These are phyloP conservation scores for Paguma larvata DNA, from an alignment of 2,797 vertebrate genomes.

Conservation along the genomic window DNA sequence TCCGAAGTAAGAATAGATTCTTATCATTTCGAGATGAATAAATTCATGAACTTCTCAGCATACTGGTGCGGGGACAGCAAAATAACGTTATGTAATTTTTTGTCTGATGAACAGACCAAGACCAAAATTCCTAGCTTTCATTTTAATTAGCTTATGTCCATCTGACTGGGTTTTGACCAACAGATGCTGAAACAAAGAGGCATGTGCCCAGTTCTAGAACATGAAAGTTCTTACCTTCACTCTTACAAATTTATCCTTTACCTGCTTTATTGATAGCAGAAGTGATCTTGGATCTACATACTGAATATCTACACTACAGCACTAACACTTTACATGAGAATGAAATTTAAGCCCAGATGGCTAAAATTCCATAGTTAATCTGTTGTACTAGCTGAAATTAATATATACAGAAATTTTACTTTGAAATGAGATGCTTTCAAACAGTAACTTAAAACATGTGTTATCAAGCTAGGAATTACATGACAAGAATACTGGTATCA, in stretches of 20 bases:
- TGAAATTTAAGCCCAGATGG: not conserved
- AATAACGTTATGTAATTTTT: not conserved
- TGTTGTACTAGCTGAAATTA: not conserved
- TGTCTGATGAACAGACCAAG: not conserved
- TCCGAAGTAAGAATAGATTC: not conserved
- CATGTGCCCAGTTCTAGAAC: not conserved
- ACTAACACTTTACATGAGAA: not conserved
- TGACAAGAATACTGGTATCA: conserved; percentile 13
- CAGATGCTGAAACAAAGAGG: not conserved
- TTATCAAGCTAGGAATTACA: not conserved
- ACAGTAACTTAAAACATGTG: not conserved
- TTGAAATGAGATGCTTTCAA: not conserved
- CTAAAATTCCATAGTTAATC: not conserved
- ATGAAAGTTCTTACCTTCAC: not conserved
- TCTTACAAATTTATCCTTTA: not conserved
- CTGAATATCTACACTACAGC: not conserved
- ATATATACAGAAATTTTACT: not conserved
- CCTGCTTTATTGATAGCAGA: not conserved
- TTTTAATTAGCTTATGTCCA: not conserved
- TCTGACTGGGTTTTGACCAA: not conserved
- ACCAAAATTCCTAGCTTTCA: not conserved
- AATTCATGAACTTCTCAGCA: not conserved
- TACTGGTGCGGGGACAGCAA: not conserved
- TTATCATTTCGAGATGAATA: not conserved
- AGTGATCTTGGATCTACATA: not conserved